These are phyloP conservation scores for Anser cygnoides DNA, from an alignment of 2,113 vertebrate genomes.

Conservation along the genomic window DNA sequence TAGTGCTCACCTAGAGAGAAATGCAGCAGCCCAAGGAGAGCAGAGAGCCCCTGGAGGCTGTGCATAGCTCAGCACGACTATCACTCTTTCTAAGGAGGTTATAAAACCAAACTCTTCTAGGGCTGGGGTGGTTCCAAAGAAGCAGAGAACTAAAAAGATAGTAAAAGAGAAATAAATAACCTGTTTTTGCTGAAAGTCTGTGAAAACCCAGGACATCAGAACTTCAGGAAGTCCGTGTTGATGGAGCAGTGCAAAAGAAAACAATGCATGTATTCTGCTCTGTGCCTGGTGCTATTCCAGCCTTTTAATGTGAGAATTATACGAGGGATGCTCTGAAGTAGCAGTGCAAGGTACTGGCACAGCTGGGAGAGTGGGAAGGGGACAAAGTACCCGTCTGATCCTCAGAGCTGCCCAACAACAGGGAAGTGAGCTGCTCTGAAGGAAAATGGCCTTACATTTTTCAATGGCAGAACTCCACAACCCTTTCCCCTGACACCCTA, in stretches of 20 bases:
- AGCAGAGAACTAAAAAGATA: background rate
- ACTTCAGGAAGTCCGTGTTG: background rate
- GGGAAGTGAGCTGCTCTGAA: background rate
- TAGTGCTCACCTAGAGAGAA: background rate
- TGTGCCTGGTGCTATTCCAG: background rate
- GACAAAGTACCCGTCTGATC: background rate
- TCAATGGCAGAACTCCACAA: background rate
- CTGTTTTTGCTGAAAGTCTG: background rate
- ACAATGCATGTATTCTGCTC: background rate
- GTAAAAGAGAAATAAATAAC: background rate
- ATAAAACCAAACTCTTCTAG: slow-evolving; percentile 4
- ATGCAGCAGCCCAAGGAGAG: background rate
- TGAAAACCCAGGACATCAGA: background rate
- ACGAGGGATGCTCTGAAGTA: background rate
- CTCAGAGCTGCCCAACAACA: background rate
- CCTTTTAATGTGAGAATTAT: background rate
- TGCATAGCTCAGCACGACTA: background rate
- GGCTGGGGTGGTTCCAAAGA: background rate
- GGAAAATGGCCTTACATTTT: background rate
- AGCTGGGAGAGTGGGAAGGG: background rate
- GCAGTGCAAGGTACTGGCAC: background rate
- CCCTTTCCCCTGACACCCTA: background rate
- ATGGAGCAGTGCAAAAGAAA: background rate
- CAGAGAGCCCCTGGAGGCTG: background rate
- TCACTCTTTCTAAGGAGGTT: slow-evolving; percentile 31